Conservation (phyloP, 1,140 invertebrate genomes). For the Dendroctonus ponderosae region DNA sequence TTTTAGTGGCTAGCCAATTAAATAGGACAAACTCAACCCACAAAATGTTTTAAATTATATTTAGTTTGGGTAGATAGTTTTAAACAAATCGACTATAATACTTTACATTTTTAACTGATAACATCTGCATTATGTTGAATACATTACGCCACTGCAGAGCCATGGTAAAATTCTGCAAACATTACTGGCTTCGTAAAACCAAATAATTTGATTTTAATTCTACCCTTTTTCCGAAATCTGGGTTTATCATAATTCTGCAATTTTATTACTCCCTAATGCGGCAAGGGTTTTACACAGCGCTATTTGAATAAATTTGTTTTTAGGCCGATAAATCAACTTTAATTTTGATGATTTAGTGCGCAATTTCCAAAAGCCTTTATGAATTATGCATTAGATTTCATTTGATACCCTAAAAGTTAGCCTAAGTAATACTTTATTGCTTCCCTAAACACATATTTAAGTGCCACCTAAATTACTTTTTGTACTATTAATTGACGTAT, state of each 20-base stretch:
- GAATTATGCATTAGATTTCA: conserved; percentile 28
- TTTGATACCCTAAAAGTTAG: conserved; percentile 10
- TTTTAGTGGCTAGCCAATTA: too few species aligned
- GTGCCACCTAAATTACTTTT: too few species aligned
- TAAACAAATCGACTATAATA: too few species aligned
- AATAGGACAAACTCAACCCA: too few species aligned
- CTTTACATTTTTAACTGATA: too few species aligned
- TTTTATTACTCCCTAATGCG: conserved; percentile 31
- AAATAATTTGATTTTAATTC: conserved; percentile 29
- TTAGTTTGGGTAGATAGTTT: too few species aligned
- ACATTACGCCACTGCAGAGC: not conserved
- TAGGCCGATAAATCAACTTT: conserved; percentile 30
- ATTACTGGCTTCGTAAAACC: not conserved
- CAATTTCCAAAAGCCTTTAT: conserved; percentile 26
- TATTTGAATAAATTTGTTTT: conserved; percentile 33
- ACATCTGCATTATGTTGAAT: too few species aligned
- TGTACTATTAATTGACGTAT: too few species aligned
- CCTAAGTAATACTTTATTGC: not conserved
- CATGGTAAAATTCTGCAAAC: not conserved
- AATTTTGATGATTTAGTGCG: conserved; percentile 33
- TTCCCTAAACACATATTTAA: not conserved
- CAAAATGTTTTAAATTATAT: too few species aligned
- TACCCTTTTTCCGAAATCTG: conserved; percentile 13
- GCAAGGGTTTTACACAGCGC: conserved; percentile 18
- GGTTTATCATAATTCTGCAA: conserved; percentile 26